Percentiles rank a stretch among this genome's conserved stretches.
phyloP scores from a whole-genome alignment of 1,140 invertebrate species.

The Portunus trituberculatus region DNA sequence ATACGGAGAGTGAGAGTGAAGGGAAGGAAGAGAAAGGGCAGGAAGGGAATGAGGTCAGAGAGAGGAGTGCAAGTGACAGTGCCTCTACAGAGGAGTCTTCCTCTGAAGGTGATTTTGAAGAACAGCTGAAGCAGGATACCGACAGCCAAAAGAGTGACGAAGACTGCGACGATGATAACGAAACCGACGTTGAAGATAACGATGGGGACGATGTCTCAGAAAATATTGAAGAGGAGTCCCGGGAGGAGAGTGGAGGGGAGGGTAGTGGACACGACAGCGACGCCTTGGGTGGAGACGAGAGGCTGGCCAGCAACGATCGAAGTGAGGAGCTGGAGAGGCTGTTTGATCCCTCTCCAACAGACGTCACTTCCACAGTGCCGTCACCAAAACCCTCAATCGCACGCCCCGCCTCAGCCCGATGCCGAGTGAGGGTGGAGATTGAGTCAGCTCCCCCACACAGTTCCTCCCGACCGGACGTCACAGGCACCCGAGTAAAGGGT shows the following conservation, averaged over 20 bases:
- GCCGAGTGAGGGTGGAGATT: not conserved
- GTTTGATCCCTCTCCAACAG: not conserved
- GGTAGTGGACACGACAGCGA: not conserved
- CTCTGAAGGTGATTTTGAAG: not conserved
- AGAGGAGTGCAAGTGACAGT: not conserved
- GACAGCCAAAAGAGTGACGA: not conserved
- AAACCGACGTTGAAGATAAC: not conserved
- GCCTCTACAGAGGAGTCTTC: not conserved
- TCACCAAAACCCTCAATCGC: not conserved
- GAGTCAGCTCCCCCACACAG: not conserved
- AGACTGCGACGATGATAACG: not conserved
- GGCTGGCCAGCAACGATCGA: not conserved
- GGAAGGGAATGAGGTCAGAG: not conserved
- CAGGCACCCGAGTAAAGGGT: conserved; percentile 4
- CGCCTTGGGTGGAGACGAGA: not conserved
- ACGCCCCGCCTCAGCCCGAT: not conserved
- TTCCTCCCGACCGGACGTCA: not conserved
- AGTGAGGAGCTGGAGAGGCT: conserved; percentile 31
- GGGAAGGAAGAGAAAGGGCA: not conserved
- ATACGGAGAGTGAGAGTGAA: not conserved
- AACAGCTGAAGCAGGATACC: not conserved
- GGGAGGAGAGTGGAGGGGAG: not conserved
- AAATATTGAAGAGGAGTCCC: not conserved
- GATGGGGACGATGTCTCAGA: not conserved
- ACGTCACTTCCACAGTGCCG: too few relatives aligned